Evolutionary conservation across 2,888 invertebrate genomes (phyloP), one percentile per base, ranked within the genome.

Genomic region (Sussaba pulchella): DNA sequence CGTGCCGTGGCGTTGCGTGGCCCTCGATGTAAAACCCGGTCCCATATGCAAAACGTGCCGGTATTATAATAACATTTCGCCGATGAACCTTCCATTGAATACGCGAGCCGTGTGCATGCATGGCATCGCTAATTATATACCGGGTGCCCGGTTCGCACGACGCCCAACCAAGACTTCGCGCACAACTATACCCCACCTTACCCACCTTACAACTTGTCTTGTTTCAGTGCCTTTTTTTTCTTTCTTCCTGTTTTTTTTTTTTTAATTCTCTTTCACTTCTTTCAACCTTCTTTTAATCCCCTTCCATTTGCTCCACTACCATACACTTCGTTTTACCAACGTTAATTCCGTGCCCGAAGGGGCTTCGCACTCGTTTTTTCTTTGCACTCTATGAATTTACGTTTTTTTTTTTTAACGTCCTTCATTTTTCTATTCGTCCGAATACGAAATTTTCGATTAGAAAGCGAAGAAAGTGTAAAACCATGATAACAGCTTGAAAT

Each of bases 41-140:
- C 88, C 85, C 88, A 87, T 89, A 90, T 90, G 90, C 89, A 91
- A 91, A 91, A 89, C 88, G 89, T 84, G 86, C 88, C 88, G 85
- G 88, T 87, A 90, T 91, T 91, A 91, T 91, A 91, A 91, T 90
- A 90, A 91, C 90, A 89, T 91, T 91, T 91, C 87, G 89, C 84
- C 88, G 88, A 91, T 91, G 89, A 91, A 91, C 89, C 89, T 88
- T 89, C 88, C 89, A 89, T 89, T 89, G 75, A 82, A 89, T 88
- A 86, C 87, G 85, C 85, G 86, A 82, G 82, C 70, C 82, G 83
- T 82, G 87, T 80, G 85, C 88, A 87, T 86, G 89, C 89, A 89
- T 86, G 83, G 88, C 89, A 88, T 90, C 85, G 88, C 88, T 90
- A 91, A 91, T 91, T 90, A 89, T 86, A 87, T 85, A 86, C 85